phyloP scores from a whole-genome alignment of 2,797 vertebrate genomes.

The Scyliorhinus canicula region DNA sequence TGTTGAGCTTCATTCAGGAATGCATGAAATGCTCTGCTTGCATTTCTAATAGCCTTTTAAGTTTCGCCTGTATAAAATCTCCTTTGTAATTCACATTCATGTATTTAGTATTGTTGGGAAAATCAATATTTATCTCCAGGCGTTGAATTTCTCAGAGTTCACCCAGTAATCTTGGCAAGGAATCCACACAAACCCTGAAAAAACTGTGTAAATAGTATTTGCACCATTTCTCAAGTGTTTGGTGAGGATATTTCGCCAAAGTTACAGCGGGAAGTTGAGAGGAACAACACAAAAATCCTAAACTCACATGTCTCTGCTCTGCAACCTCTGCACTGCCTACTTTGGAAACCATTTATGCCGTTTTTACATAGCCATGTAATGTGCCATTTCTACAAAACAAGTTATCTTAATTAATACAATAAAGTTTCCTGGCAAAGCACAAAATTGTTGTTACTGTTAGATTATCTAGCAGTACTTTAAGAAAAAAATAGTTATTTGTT shows the following conservation, averaged over 20 bases:
- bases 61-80: neutral
- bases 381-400: slow-evolving; percentile 21
- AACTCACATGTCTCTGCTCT: neutral
- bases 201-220: neutral
- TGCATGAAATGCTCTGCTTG: neutral
- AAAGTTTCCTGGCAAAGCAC: slow-evolving; percentile 10
- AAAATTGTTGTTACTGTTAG: neutral
- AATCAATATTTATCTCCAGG: neutral
- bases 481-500: neutral
- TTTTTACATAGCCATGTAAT: neutral
- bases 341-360: neutral
- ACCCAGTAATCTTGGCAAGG: neutral
- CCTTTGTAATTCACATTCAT: neutral
- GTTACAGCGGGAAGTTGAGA: neutral
- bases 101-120: neutral
- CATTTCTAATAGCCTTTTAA: neutral
- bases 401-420: neutral
- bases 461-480: neutral
- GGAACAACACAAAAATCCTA: neutral
- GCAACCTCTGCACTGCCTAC: neutral
- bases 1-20: neutral
- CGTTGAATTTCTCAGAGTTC: neutral
- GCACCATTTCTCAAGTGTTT: neutral
- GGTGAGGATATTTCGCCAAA: neutral
- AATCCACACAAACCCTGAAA: neutral